Conservation (phyloP, 2,888 invertebrate genomes). For the Chymomyza fuscimana region DNA sequence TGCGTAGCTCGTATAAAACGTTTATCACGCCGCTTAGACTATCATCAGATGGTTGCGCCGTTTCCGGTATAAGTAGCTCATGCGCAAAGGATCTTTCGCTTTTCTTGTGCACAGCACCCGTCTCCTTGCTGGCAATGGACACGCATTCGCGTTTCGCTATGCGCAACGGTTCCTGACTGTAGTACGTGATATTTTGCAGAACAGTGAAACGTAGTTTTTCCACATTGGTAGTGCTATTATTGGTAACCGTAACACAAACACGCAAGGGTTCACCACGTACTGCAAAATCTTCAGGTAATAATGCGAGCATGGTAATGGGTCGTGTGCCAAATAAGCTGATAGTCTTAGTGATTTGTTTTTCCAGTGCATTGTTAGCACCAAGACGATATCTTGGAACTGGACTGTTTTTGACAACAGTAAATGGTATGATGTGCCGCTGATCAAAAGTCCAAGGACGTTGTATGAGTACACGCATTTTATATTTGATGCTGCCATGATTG, state of each 20-base stretch:
- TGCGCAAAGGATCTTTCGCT: conserved; percentile 79
- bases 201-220: conserved; percentile 78
- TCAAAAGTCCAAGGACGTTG: conserved; percentile 79
- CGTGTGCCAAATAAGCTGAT: conserved; percentile 77
- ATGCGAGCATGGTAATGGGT: conserved; percentile 76
- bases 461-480: conserved; percentile 77
- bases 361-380: conserved; percentile 64
- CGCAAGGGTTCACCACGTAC: conserved; percentile 75
- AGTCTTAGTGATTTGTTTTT: conserved; percentile 76
- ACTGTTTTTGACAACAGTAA: conserved; percentile 76
- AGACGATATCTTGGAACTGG: conserved; percentile 62
- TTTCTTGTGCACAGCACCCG: conserved; percentile 78
- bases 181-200: conserved; percentile 75
- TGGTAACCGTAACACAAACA: conserved; percentile 77
- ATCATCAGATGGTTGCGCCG: conserved; percentile 76
- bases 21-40: conserved; percentile 72
- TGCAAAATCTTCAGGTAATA: conserved; percentile 73
- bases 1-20: conserved; percentile 76
- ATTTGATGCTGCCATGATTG: conserved; percentile 78
- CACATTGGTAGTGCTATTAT: conserved; percentile 78
- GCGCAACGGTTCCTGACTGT: conserved; percentile 74
- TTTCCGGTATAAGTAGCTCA: conserved; percentile 76
- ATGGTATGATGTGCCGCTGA: conserved; percentile 76
- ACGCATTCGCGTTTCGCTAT: conserved; percentile 75
- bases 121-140: conserved; percentile 77